These are phyloP conservation scores for Synodontis membranacea DNA, from an alignment of 2,113 vertebrate genomes.

Conservation along the genomic window DNA sequence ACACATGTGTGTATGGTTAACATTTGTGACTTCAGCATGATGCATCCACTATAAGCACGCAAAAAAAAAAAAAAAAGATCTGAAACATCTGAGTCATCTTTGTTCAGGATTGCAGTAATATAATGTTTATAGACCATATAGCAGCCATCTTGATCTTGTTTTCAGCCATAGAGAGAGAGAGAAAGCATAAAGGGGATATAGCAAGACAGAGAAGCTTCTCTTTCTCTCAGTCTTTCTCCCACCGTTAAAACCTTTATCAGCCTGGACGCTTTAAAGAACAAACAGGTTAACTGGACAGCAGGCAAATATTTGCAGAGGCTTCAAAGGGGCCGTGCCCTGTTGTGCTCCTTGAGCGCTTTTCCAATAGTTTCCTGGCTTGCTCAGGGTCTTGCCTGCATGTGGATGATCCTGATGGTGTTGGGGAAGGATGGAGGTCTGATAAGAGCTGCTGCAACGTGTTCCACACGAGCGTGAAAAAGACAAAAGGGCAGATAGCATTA, in stretches of 20 bases:
- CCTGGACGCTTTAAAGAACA: conserved; percentile 42
- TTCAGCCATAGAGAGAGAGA: conserved; percentile 10
- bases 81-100: conserved; percentile 10
- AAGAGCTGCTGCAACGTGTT: conserved; percentile 61
- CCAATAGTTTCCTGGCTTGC: conserved; percentile 48
- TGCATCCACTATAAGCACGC: conserved; percentile 3
- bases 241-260: conserved; percentile 54
- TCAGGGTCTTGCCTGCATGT: conserved; percentile 14
- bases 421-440: conserved; percentile 59
- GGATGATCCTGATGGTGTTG: conserved; percentile 46
- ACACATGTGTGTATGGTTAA: conserved; percentile 24
- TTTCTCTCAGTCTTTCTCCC: conserved; percentile 47
- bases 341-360: not conserved
- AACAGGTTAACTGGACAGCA: conserved; percentile 58
- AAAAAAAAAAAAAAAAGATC: too few species aligned
- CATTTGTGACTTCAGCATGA: conserved; percentile 29
- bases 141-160: conserved; percentile 42
- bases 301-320: conserved; percentile 65
- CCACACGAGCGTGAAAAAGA: conserved; percentile 66
- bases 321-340: conserved; percentile 56
- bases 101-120: not conserved
- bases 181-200: not conserved
- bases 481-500: conserved; percentile 36
- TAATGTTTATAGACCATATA: conserved; percentile 13
- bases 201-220: conserved; percentile 13